phyloP scores from a whole-genome alignment of 1,140 invertebrate genomes.

The Drosophila chauvacae region DNA sequence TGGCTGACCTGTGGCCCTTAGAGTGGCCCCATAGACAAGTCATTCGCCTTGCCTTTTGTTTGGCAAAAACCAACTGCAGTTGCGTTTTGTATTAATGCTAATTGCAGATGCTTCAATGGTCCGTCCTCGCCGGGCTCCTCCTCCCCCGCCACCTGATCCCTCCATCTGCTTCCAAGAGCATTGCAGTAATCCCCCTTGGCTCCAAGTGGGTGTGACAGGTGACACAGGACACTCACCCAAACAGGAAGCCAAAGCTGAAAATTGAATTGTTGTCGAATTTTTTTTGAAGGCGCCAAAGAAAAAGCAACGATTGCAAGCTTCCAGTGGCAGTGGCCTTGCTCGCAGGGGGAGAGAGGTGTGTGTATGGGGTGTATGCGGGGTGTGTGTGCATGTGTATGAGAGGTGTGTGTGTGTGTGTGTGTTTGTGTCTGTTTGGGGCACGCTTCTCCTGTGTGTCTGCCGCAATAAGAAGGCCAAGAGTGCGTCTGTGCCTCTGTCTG shows the following conservation, averaged over 20 bases:
- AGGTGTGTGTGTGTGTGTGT: too few species aligned
- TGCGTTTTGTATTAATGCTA: constrained; percentile 65
- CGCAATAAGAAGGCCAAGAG: constrained; percentile 19
- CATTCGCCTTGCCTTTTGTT: constrained; percentile 69
- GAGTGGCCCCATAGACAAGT: constrained; percentile 73
- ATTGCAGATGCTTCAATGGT: constrained; percentile 44
- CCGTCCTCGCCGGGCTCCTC: background rate
- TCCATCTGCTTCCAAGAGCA: constrained; percentile 35
- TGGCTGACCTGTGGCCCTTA: constrained; percentile 10
- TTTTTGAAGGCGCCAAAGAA: constrained; percentile 42
- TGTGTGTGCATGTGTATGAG: background rate
- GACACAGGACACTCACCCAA: constrained; percentile 1
- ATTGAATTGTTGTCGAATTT: constrained; percentile 53
- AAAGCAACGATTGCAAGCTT: constrained; percentile 31
- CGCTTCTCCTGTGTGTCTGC: background rate
- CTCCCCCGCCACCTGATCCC: background rate
- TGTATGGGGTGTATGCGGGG: background rate
- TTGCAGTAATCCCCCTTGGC: constrained; percentile 1
- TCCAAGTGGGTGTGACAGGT: background rate
- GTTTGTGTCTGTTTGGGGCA: background rate
- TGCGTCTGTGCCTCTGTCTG: constrained; percentile 5
- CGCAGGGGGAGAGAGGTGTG: background rate
- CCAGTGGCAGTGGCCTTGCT: background rate
- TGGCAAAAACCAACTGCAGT: constrained; percentile 67
- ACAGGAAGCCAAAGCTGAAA: constrained; percentile 12